Evolutionary conservation across 1,140 invertebrate species (phyloP).

Genomic region (Phortica variegata): DNA sequence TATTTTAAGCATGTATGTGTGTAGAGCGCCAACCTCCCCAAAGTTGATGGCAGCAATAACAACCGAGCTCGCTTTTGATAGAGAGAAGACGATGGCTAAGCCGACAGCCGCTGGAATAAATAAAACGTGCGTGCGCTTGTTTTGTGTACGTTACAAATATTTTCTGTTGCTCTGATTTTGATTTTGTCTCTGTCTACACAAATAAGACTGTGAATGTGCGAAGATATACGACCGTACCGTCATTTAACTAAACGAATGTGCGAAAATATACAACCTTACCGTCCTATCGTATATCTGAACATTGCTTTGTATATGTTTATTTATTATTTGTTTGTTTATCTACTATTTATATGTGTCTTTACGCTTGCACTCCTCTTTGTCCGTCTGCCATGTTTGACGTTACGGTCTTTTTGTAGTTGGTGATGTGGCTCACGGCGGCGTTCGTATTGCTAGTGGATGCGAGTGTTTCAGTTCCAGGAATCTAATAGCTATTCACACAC

Average conservation of each 20-base stretch:
- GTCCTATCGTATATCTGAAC: constrained; percentile 2
- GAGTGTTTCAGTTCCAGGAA: constrained; percentile 50
- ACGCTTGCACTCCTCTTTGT: constrained; percentile 2
- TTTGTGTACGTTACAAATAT: too few relatives aligned
- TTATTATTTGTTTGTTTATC: constrained; percentile 41
- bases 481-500: constrained; percentile 57
- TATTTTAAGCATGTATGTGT: too few relatives aligned
- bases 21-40: too few relatives aligned
- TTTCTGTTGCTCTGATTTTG: neutral
- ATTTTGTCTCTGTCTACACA: constrained; percentile 11
- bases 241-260: constrained; percentile 33
- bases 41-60: too few relatives aligned
- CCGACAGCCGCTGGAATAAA: too few relatives aligned
- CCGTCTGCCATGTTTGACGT: constrained; percentile 6
- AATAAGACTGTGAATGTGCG: constrained; percentile 9
- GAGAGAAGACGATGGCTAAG: too few relatives aligned
- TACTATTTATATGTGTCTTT: constrained; percentile 41
- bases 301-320: constrained; percentile 28
- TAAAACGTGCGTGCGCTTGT: too few relatives aligned
- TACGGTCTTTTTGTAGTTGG: constrained; percentile 37
- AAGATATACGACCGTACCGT: constrained; percentile 43
- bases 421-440: constrained; percentile 15
- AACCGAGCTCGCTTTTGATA: too few relatives aligned
- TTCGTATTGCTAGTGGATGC: constrained; percentile 19
- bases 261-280: neutral